A percentile compares a stretch with the other conserved stretches of the same genome.
Evolutionary conservation across 30 jellyfish, hydroid and myxozoan genomes (phyloP).

Genomic region (Aurelia coerulea): DNA sequence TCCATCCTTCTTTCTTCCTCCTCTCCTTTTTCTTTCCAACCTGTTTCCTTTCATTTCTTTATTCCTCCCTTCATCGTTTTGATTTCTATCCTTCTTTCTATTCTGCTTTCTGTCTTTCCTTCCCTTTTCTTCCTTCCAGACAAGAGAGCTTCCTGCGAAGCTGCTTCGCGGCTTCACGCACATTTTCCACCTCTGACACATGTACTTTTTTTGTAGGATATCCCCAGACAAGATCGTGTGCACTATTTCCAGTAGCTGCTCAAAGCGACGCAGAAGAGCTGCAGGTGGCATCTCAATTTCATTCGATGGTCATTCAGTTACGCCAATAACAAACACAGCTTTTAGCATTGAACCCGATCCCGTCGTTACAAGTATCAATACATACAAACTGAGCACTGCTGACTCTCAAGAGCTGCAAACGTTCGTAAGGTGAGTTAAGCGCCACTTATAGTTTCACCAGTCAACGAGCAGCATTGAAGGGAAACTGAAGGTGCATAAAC

Average conservation of each 20-base stretch:
- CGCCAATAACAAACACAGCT: constrained; percentile 6
- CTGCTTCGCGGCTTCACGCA: too few species aligned
- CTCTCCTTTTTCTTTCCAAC: too few species aligned
- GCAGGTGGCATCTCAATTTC: constrained; percentile 46
- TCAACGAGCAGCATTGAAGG: neutral
- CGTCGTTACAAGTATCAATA: constrained; percentile 45
- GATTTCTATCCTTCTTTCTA: too few species aligned
- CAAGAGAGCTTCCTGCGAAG: too few species aligned
- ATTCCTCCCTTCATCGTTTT: too few species aligned
- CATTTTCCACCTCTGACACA: too few species aligned
- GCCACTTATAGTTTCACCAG: neutral
- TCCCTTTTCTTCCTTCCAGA: too few species aligned
- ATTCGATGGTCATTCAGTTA: constrained; percentile 70
- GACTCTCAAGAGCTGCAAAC: constrained; percentile 45
- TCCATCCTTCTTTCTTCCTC: too few species aligned
- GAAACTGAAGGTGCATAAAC: too few species aligned
- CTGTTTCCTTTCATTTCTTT: too few species aligned
- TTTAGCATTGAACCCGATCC: constrained; percentile 79
- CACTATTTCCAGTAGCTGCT: constrained; percentile 16
- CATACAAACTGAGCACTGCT: constrained; percentile 57
- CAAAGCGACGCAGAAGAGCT: constrained; percentile 62
- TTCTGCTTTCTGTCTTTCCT: too few species aligned
- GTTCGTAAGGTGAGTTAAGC: constrained; percentile 31
- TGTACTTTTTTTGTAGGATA: neutral
- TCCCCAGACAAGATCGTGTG: constrained; percentile 18